A percentile compares a stretch with the other conserved stretches of the same genome.
Evolutionary conservation across 2,797 vertebrate species (phyloP).

Genomic region (Apogon talboti): DNA sequence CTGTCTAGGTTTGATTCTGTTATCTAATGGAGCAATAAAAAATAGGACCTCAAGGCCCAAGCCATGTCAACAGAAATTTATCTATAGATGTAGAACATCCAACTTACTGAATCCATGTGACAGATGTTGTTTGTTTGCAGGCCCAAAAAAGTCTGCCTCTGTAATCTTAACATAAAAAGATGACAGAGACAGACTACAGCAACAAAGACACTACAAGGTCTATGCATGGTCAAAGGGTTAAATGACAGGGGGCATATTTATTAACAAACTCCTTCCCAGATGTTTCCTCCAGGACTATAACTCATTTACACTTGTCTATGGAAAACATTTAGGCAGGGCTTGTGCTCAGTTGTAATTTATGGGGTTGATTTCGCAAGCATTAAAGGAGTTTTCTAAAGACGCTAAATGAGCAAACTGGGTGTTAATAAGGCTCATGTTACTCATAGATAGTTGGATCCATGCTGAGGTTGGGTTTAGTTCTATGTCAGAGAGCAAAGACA

Average conservation of each 20-base stretch:
- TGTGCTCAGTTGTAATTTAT: constrained; percentile 41
- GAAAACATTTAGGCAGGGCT: constrained; percentile 60
- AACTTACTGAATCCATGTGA: constrained; percentile 41
- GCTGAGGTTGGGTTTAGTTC: constrained; percentile 10
- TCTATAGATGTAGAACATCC: constrained; percentile 50
- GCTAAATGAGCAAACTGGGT: constrained; percentile 38
- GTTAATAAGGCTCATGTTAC: constrained; percentile 65
- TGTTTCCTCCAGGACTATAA: constrained; percentile 59
- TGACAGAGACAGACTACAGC: neutral
- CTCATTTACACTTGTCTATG: constrained; percentile 64
- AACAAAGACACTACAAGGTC: constrained; percentile 38
- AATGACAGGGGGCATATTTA: constrained; percentile 51
- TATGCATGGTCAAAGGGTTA: constrained; percentile 39
- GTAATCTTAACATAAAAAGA: constrained; percentile 13
- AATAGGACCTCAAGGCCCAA: constrained; percentile 24
- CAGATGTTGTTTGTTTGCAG: constrained; percentile 54
- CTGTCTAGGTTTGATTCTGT: constrained; percentile 17
- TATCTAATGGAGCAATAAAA: constrained; percentile 37
- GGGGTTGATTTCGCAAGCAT: constrained; percentile 29
- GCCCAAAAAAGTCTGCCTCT: constrained; percentile 20
- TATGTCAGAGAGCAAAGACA: constrained; percentile 26
- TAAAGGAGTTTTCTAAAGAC: constrained; percentile 33
- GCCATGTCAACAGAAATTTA: constrained; percentile 41
- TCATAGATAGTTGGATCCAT: constrained; percentile 53
- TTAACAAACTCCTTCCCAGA: constrained; percentile 62